Evolutionary conservation across 2,113 vertebrate species (phyloP).

Genomic region (Stegastes partitus): DNA sequence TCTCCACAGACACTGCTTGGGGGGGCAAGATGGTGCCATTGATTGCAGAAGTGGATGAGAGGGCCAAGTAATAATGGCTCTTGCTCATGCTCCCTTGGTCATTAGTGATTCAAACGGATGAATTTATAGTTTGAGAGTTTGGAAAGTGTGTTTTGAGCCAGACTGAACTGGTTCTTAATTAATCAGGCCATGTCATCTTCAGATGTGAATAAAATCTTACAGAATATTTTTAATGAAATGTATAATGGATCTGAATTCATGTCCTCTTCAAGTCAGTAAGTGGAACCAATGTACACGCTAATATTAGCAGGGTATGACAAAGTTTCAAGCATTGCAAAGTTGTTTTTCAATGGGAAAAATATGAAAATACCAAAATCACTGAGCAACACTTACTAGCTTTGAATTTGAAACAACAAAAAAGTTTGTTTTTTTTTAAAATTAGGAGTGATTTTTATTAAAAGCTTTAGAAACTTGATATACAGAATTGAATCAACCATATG

Average conservation of each 20-base stretch:
- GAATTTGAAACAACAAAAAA: no score
- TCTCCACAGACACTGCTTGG: conserved; percentile 28
- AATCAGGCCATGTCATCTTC: conserved; percentile 23
- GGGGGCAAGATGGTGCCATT: conserved; percentile 40
- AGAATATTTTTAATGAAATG: not conserved
- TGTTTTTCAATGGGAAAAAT: no score
- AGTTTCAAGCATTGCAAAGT: not conserved
- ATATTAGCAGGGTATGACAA: not conserved
- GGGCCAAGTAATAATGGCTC: conserved; percentile 48
- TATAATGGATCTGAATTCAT: not conserved
- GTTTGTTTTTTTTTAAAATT: no score
- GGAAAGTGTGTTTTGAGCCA: conserved; percentile 20
- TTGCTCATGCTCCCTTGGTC: conserved; percentile 32
- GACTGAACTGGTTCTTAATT: conserved; percentile 35
- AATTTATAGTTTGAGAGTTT: conserved; percentile 44
- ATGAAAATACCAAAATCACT: no score
- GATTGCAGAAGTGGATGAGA: conserved; percentile 69
- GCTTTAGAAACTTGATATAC: no score
- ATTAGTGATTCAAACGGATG: conserved; percentile 45
- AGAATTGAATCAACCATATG: no score
- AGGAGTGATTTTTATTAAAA: no score
- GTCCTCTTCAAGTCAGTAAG: not conserved
- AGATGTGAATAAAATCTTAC: conserved; percentile 37
- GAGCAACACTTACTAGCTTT: no score
- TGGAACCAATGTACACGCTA: not conserved